A percentile compares a stretch with the other conserved stretches of the same genome.
These are phyloP conservation scores for Sebastes minor DNA, from an alignment of 2,797 vertebrate genomes.

Conservation along the genomic window DNA sequence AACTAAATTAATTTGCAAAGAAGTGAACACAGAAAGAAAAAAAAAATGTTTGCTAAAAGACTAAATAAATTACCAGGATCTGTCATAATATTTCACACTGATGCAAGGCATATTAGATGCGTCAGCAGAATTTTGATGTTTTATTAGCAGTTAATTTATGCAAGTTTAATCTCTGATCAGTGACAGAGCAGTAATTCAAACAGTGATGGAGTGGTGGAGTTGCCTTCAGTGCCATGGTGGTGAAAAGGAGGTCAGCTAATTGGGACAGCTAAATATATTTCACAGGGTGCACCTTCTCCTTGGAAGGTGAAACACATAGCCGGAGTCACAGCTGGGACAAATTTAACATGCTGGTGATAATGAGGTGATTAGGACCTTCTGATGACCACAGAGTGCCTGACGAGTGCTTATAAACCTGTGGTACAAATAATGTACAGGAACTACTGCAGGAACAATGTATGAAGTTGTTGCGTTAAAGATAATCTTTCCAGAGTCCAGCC, in stretches of 20 bases:
- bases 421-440: not conserved
- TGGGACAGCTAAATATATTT: constrained; percentile 86
- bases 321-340: constrained; percentile 38
- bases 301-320: constrained; percentile 61
- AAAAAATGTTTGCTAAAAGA: not conserved
- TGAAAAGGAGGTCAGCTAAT: constrained; percentile 83
- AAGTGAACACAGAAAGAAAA: not conserved
- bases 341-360: constrained; percentile 48
- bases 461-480: not conserved
- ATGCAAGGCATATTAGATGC: not conserved
- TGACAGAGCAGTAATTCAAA: constrained; percentile 45
- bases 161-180: constrained; percentile 55
- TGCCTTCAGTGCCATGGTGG: constrained; percentile 51
- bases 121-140: constrained; percentile 1
- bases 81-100: not conserved
- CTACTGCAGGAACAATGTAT: not conserved
- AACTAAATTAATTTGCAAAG: not conserved
- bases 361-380: constrained; percentile 37
- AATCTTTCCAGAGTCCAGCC: not conserved
- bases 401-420: not conserved
- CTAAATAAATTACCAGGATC: not conserved
- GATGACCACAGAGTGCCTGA: constrained; percentile 34
- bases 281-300: constrained; percentile 59
- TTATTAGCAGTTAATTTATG: constrained; percentile 31
- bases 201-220: constrained; percentile 40